Percentiles rank a stretch among this genome's conserved stretches.
Evolutionary conservation across 1,140 invertebrate species (phyloP).

Genomic region (Hycleus cichorii): DNA sequence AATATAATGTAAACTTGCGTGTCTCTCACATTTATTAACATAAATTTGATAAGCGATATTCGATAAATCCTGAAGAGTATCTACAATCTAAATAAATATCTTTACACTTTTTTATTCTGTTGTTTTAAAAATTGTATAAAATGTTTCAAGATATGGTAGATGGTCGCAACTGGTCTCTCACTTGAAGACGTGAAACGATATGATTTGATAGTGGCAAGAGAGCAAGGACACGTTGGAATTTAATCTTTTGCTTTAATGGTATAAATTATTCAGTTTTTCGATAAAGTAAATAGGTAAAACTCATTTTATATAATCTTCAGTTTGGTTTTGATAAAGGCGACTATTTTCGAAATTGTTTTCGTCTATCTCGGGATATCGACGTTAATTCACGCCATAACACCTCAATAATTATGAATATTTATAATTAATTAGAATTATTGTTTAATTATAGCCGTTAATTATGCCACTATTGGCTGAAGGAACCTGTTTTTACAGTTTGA

Average conservation of each 20-base stretch:
- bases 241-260: constrained; percentile 30
- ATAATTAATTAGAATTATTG: constrained; percentile 5
- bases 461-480: not conserved
- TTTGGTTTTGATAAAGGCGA: constrained; percentile 18
- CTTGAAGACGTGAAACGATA: constrained; percentile 11
- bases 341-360: constrained; percentile 6
- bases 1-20: constrained; percentile 28
- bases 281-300: constrained; percentile 32
- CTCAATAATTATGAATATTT: constrained; percentile 8
- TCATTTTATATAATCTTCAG: constrained; percentile 27
- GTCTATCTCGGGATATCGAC: not conserved
- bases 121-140: not conserved
- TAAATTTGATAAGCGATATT: constrained; percentile 28
- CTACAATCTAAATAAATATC: constrained; percentile 27
- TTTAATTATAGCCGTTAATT: not conserved
- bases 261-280: constrained; percentile 29
- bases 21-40: constrained; percentile 23
- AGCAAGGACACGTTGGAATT: constrained; percentile 27
- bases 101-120: constrained; percentile 20
- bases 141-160: not conserved
- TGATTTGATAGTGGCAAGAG: constrained; percentile 23
- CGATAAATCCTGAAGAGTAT: constrained; percentile 25
- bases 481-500: not conserved
- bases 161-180: constrained; percentile 22
- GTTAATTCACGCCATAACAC: constrained; percentile 2